A percentile compares a stretch with the other conserved stretches of the same genome.
Conservation (phyloP, 2,797 vertebrate species). For the Apogon talboti region DNA sequence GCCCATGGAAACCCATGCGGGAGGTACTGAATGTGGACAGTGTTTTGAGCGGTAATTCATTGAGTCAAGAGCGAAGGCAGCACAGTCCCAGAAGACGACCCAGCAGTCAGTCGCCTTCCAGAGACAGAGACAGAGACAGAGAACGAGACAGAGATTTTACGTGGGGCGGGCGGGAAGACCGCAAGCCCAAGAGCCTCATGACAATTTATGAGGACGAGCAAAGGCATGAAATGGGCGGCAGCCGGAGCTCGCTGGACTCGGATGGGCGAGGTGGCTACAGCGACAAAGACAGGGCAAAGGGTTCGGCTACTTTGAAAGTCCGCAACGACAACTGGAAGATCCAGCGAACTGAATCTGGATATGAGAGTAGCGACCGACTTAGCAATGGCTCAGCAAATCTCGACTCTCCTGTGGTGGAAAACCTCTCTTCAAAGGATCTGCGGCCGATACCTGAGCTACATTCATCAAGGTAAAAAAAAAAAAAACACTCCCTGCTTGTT, state of each 20-base stretch:
- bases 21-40: constrained; percentile 97
- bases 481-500: background rate
- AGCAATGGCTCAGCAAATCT: constrained; percentile 92
- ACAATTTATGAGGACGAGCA: constrained; percentile 97
- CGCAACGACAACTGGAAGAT: constrained; percentile 90
- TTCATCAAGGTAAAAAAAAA: constrained; percentile 84
- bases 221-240: constrained; percentile 86
- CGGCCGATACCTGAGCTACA: constrained; percentile 80
- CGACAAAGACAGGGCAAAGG: constrained; percentile 83
- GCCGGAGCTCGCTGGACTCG: constrained; percentile 89
- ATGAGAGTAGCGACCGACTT: constrained; percentile 93
- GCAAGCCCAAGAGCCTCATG: constrained; percentile 90
- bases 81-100: constrained; percentile 84
- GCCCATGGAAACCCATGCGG: constrained; percentile 91
- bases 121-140: constrained; percentile 53
- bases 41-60: constrained; percentile 76
- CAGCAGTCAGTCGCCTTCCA: constrained; percentile 65
- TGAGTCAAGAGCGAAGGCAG: constrained; percentile 75
- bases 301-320: constrained; percentile 77
- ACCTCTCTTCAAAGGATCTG: constrained; percentile 75
- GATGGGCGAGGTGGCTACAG: constrained; percentile 82
- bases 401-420: constrained; percentile 89
- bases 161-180: constrained; percentile 81
- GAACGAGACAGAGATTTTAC: constrained; percentile 64
- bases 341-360: constrained; percentile 94